Evolutionary conservation across 2,888 invertebrate genomes (phyloP).

Genomic region (Xylota sylvarum): DNA sequence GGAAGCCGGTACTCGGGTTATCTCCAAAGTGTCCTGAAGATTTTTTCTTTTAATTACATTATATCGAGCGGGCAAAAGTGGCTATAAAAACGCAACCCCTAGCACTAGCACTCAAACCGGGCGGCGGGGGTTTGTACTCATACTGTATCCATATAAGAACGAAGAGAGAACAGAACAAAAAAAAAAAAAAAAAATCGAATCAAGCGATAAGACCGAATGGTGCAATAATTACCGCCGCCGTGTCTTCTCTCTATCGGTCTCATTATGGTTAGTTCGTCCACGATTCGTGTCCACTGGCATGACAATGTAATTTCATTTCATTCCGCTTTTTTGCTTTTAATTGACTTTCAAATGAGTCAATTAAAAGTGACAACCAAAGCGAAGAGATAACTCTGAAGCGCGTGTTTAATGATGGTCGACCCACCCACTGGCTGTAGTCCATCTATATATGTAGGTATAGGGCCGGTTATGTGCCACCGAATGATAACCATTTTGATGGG

Average conservation of each 20-base stretch:
- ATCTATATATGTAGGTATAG: conserved; percentile 11
- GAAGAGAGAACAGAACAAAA: neutral
- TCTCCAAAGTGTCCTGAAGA: conserved; percentile 62
- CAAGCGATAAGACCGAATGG: conserved; percentile 58
- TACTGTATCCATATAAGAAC: too few species aligned
- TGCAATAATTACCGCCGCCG: conserved; percentile 56
- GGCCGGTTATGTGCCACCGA: conserved; percentile 31
- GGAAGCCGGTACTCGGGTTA: conserved; percentile 58
- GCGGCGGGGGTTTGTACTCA: conserved; percentile 7
- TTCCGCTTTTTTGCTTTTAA: conserved; percentile 59
- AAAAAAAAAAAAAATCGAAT: conserved; percentile 39
- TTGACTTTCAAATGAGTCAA: conserved; percentile 74
- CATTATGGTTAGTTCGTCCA: conserved; percentile 38
- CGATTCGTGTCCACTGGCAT: conserved; percentile 29
- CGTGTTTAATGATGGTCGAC: conserved; percentile 61
- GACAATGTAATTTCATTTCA: conserved; percentile 56
- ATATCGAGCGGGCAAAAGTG: conserved; percentile 58
- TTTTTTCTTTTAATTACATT: conserved; percentile 69
- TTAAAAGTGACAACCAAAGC: conserved; percentile 69
- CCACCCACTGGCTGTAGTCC: conserved; percentile 5
- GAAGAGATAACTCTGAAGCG: conserved; percentile 56
- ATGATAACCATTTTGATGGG: conserved; percentile 61
- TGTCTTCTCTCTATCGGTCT: conserved; percentile 33
- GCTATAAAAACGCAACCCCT: conserved; percentile 47
- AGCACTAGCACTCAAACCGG: conserved; percentile 25